Base-by-base conservation (phyloP, 2,888 invertebrate genomes). In the Drepana falcataria region DNA sequence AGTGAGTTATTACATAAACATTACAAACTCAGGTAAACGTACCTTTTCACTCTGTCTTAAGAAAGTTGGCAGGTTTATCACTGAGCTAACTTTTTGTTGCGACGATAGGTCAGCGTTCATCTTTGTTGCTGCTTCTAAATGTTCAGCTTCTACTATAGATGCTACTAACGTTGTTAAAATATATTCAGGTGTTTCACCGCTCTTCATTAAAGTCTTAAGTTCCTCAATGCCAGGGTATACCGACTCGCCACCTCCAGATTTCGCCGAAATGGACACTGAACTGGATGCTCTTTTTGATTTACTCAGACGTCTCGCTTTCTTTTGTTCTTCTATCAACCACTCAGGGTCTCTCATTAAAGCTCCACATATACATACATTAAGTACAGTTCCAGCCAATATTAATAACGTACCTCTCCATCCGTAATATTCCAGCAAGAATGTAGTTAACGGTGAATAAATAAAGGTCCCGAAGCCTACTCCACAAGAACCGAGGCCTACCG, bases 401-500 rank as follows among this genome's bases (percentile, higher is more conserved):
- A 97, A 78, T 7, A 95, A 93, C 3, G 96, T 93, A 37, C 96
- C 95, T 64, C 96, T 93, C 97, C 97, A 97, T 34, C 95, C 95
- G 78, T 93, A 97, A 63, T 94, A 93, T 47, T 94, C 92, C 53
- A 97, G 91, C 62, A 96, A 92, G 81, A 92, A 95, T 51, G 94
- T 94, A 0, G 96, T 96, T 70, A 97, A 87, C 0, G 97, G 97
- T 6, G 97, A 96, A 81, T 96, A 97, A 9, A 97, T 88, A 72
- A 97, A 96, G 0, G 97, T 98, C 35, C 97, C 97, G 61, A 97
- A 94, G 3, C 97, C 97, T 1, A 96, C 96, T 51, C 97, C 97
- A 69, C 96, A 96, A 0, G 97, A 96, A 0, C 97, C 96, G 53
- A 97, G 90, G 35, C 97, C 96, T 2, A 97, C 96, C 6, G 97